Percentiles rank a stretch among this genome's conserved stretches.
Conservation (phyloP, 1,140 invertebrate species). For the Lepidostoma basale region DNA sequence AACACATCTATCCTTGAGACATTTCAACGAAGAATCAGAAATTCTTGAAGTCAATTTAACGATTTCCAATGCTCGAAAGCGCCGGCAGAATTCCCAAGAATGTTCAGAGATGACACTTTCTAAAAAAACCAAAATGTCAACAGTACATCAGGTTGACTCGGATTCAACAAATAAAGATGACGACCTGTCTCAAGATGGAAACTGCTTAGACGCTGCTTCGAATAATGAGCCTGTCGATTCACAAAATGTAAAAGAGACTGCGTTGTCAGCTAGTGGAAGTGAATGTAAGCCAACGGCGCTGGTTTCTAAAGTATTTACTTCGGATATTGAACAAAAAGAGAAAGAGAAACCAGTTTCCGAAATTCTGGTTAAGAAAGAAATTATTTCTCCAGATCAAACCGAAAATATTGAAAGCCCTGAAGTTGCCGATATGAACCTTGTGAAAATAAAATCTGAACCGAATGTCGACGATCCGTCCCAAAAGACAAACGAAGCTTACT, state of each 20-base stretch:
- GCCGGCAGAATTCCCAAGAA: background rate
- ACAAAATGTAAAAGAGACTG: too few relatives aligned
- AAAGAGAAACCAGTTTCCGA: too few relatives aligned
- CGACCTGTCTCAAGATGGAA: background rate
- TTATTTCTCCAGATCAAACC: background rate
- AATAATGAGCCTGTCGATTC: background rate
- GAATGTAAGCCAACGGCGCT: too few relatives aligned
- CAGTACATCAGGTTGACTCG: background rate
- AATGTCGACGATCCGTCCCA: too few relatives aligned
- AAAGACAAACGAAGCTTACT: too few relatives aligned
- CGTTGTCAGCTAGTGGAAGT: too few relatives aligned
- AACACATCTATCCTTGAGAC: constrained; percentile 64
- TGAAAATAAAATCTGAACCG: too few relatives aligned
- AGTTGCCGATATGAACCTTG: too few relatives aligned
- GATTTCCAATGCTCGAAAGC: background rate
- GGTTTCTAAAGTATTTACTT: too few relatives aligned
- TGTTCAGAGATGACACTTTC: background rate
- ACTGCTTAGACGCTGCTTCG: background rate
- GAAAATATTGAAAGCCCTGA: background rate
- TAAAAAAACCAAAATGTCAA: background rate
- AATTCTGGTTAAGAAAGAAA: constrained; percentile 1
- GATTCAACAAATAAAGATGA: background rate
- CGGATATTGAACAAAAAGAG: too few relatives aligned
- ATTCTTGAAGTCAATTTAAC: constrained; percentile 13
- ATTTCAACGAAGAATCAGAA: constrained; percentile 51